phyloP scores from a whole-genome alignment of 1,140 invertebrate species.

The Laodelphax striatellus region DNA sequence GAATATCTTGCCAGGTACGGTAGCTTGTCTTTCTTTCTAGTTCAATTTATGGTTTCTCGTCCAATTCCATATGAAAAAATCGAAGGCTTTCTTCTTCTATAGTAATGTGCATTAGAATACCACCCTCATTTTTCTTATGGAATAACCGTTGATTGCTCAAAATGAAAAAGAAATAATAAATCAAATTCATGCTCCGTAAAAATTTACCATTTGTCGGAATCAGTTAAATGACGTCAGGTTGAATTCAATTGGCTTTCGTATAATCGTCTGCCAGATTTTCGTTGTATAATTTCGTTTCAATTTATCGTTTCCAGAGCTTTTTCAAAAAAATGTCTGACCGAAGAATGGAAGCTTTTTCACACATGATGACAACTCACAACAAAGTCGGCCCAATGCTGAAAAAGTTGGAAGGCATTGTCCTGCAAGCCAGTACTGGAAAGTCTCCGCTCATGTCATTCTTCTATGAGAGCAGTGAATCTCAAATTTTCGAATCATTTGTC shows the following conservation, averaged over 20 bases:
- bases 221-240: no score
- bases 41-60: background rate
- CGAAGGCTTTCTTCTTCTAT: no score
- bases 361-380: slow-evolving; percentile 55
- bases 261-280: no score
- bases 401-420: slow-evolving; percentile 62
- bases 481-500: slow-evolving; percentile 47
- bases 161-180: no score
- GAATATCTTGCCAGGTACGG: background rate
- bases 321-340: slow-evolving; percentile 54
- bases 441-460: slow-evolving; percentile 51
- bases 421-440: slow-evolving; percentile 49
- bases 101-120: no score
- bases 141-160: no score
- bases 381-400: slow-evolving; percentile 62
- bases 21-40: background rate
- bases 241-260: no score
- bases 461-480: slow-evolving; percentile 56
- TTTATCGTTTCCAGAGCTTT: slow-evolving; percentile 36
- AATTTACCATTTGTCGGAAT: no score
- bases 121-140: no score
- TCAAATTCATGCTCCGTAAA: no score
- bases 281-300: no score
- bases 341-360: slow-evolving; percentile 45
- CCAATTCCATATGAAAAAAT: background rate